Evolutionary conservation across 2,113 vertebrate species (phyloP).

Genomic region (Pseudopodoces humilis): DNA sequence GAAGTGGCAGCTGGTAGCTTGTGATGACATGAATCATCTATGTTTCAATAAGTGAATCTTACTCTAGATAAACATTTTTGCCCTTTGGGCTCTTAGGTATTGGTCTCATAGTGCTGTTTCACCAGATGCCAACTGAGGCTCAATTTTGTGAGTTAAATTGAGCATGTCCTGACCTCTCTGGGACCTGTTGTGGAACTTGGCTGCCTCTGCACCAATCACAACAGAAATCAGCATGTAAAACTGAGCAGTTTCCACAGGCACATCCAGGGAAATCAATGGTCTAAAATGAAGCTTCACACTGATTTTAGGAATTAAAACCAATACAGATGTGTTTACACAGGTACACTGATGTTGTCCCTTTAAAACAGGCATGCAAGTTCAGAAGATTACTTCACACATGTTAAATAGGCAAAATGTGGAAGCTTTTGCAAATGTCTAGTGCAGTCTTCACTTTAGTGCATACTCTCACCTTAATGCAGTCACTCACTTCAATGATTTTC

Average conservation of each 20-base stretch:
- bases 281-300: background rate
- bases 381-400: background rate
- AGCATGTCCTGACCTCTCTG: background rate
- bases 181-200: background rate
- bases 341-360: background rate
- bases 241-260: background rate
- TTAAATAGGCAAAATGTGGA: background rate
- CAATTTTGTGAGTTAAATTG: background rate
- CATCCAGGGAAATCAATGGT: background rate
- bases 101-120: background rate
- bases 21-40: background rate
- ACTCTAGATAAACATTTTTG: background rate
- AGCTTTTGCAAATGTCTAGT: background rate
- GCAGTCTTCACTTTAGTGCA: background rate
- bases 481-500: background rate
- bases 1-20: background rate
- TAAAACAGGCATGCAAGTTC: background rate
- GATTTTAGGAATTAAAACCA: background rate
- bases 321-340: rapidly evolving
- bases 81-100: background rate
- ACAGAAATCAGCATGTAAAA: background rate
- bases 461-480: background rate
- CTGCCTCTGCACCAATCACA: background rate
- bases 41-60: background rate
- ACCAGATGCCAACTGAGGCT: background rate